Base-by-base conservation (phyloP, 1,140 invertebrate species). In the Patella vulgata region DNA sequence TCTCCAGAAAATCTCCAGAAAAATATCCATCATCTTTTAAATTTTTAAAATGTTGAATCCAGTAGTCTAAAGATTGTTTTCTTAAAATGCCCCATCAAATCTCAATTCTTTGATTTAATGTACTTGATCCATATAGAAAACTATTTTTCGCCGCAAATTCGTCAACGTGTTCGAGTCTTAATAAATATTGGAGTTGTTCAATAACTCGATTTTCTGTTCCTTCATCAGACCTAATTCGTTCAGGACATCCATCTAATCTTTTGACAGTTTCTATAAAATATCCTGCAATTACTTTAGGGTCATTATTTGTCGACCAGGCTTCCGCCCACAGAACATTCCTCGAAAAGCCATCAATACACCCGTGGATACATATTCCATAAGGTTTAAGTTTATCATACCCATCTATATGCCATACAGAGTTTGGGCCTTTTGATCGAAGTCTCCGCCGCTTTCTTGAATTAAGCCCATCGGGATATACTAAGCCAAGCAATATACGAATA, bases 331-430 rank as follows among this genome's bases (percentile, higher is more conserved):
- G 42, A 12, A 81, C 50, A 8, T 68, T 51, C 30, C 70, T 44
- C 12, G 75, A 79, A 59, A 71, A 80, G 0, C 75, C 77, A 68
- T 81, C 78, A 33, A 80, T 69, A 25, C 66, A 71, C 6, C 67
- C 74, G 63, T 73, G 57, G 8, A 81, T 72, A 25, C 56, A 55
- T 55, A 80, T 60, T 19, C 75, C 77, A 65, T 68, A 79, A 30
- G 61, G 70, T 54, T 76, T 78, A 4, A 80, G 63, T 58, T 80
- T 80, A 50, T 80, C 77, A 63, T 77, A 77, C 0, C 61, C 66
- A 70, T 80, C 77, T 3, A 78, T 50, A 56, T 78, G 75, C 73
- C 73, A 78, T 5, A 70, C 8, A 53, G 46, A 64, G 44, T 75
- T 73, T 46, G 72, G 73, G 2, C 76, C 77, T 53, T 60, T 48